Base-by-base conservation (phyloP, 2,113 vertebrate species). In the Apodemus sylvaticus region DNA sequence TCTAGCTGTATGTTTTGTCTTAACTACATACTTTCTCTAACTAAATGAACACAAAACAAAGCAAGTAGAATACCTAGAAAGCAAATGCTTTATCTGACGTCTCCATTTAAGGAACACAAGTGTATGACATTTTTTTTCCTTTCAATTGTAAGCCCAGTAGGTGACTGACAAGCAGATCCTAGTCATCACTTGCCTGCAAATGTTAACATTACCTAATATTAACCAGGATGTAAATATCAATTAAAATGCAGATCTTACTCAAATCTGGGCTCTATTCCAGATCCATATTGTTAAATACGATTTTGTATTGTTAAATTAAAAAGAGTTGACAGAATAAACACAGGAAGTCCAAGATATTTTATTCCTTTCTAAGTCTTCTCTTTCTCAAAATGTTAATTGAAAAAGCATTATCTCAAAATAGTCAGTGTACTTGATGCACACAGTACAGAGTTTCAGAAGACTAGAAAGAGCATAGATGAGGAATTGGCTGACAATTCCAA, bases 21-120 rank as follows among this genome's bases (percentile, higher is more conserved):
- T 13, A 74, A 85, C 10, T 48, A 14, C 66, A 58, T 39, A 39
- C 3, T 91, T 93, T 76, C 53, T 53, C 66, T 94, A 66, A 96
- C 94, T 55, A 88, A 95, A 81, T 60, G 73, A 90, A 62, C 26
- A 77, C 14, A 93, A 90, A 94, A 62, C 48, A 74, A 85, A 92
- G 24, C 39, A 90, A 92, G 48, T n/a, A 77, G 16, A 58, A 60
- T 42, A 68, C 24, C 64, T 90, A 68, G 11, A 82, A 74, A 85
- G 95, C 24, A 89, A 91, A 82, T 93, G 5, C 3, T 96, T 4
- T 45, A 55, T 39, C 22, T 70, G 36, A 81, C 66, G 0, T 77
- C 55, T 87, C 87, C 3, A 91, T 14, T 60, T 12, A 53, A 39
- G 70, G 70, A 76, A 79, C 5, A 86, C 3, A 53, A 90, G 26